Conservation (phyloP, 2,113 vertebrate genomes). For the Leuciscus idus region DNA sequence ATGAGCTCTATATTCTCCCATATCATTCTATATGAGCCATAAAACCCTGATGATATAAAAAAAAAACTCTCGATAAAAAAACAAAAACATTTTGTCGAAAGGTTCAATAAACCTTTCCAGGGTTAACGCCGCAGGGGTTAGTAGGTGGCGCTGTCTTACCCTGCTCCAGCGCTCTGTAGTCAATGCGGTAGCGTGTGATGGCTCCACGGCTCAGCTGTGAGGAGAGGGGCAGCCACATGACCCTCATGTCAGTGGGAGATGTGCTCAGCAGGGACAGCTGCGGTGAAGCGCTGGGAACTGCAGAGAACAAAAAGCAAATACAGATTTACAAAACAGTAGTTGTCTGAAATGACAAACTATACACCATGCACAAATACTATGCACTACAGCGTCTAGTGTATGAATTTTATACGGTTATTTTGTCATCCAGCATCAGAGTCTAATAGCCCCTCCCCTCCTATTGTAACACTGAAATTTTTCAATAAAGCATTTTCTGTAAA, state of each 20-base stretch:
- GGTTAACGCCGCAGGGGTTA: background rate
- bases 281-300: slow-evolving; percentile 90
- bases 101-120: background rate
- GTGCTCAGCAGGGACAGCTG: slow-evolving; percentile 90
- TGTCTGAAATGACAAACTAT: background rate
- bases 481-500: no score
- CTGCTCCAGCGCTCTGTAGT: slow-evolving; percentile 86
- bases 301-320: slow-evolving; percentile 26
- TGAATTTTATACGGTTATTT: background rate
- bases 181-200: slow-evolving; percentile 90
- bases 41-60: background rate
- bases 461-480: no score
- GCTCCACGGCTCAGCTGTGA: slow-evolving; percentile 85
- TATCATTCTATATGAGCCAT: background rate
- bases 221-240: slow-evolving; percentile 90
- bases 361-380: background rate
- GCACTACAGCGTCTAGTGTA: background rate
- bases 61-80: no score
- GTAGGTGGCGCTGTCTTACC: slow-evolving; percentile 73
- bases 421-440: background rate
- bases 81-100: background rate
- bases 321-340: slow-evolving; percentile 25
- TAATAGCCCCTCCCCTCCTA: background rate
- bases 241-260: slow-evolving; percentile 86
- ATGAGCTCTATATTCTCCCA: background rate